Evolutionary conservation across 2,888 invertebrate species (phyloP), one percentile per base, ranked within the genome.

Genomic region (Plagiodera versicolora): DNA sequence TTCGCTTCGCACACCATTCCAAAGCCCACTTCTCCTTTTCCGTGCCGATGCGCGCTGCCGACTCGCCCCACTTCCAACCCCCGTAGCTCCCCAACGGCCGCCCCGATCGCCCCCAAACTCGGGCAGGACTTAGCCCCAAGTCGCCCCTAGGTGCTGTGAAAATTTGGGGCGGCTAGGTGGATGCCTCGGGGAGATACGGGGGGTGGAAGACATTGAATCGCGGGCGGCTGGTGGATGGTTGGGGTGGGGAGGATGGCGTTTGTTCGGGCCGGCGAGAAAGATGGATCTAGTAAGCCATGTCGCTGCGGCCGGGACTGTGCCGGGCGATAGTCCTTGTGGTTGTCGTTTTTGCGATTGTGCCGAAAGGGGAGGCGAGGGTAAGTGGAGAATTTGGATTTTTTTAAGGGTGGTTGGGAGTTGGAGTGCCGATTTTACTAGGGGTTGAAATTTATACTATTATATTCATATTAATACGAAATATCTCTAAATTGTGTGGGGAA

Each of bases 201-300:
- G 60, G 30, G 46, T 58, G 61, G 62, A 67, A 66, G 56, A 14
- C 32, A 32, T 58, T 28, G 58, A 65, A 61, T 65, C 65, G 69
- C 54, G 63, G 35, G 24, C 52, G 30, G 24, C 32, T 35, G 60
- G 55, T 71, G 68, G 73, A 73, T 64, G 61, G 9, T 56, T 14
- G 47, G 54, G 68, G 76, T 72, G 77, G 76, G 77, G 74, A 72
- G 67, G 66, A 67, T 69, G 67, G 67, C 69, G 71, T 69, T 68
- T 67, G 74, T 65, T 69, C 71, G 72, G 61, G 68, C 67, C 65
- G 70, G 67, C 67, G 68, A 70, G 71, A 74, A 76, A 76, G 73
- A 77, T 77, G 78, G 77, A 73, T 67, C 74, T 78, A 80, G 80
- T 80, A 77, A 75, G 77, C 78, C 71, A 80, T 80, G 79, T 76